Evolutionary conservation across 1,140 invertebrate genomes (phyloP), one percentile per base, ranked within the genome.

Genomic region (Drosophila serrata): DNA sequence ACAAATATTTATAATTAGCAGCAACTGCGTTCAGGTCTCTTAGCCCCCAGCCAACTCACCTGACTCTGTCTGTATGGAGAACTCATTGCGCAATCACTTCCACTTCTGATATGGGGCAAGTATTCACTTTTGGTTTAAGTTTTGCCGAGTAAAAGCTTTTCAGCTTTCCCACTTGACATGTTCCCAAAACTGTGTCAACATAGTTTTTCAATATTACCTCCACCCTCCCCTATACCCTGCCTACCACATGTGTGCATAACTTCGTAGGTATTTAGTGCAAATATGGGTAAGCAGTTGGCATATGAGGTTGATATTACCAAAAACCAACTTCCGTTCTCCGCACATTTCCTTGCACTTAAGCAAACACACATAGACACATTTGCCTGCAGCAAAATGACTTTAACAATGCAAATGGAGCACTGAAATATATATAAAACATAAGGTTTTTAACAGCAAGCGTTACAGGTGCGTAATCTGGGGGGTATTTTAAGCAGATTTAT

Each of bases 301-400:
- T 74, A 45, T 40, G 56, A 61, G 57, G 68, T 72, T 72, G 35
- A 72, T 72, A 72, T 72, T 72, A 74, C 68, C 70, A 27, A 74
- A 74, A 74, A 62, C 70, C 39, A 53, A 74, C 68, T 62, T 53
- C 46, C 57, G 46, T 11, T 24, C 35, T 31, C 39, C 13, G 4
- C 45, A 56, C 58, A 74, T 75, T 57, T 49, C 43, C 74, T 31
- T 48, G 62, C 53, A 68, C 73, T 76, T 60, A 40, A 17, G 48
- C 33, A 67, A 63, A 63, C 53, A 75, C 53, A 58, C 27, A 69
- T 15, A 72, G 24, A 45, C 31, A 49, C 19, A 43, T 51, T 27
- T 57, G n/a, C 45, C 31, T 15, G 42, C 37, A 49, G 31, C 62
- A 31, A 31, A 43, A 56, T 55, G 56, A 49, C 17, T 68, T 68